phyloP scores from a whole-genome alignment of 2,797 vertebrate species.

The Chiloscyllium punctatum region DNA sequence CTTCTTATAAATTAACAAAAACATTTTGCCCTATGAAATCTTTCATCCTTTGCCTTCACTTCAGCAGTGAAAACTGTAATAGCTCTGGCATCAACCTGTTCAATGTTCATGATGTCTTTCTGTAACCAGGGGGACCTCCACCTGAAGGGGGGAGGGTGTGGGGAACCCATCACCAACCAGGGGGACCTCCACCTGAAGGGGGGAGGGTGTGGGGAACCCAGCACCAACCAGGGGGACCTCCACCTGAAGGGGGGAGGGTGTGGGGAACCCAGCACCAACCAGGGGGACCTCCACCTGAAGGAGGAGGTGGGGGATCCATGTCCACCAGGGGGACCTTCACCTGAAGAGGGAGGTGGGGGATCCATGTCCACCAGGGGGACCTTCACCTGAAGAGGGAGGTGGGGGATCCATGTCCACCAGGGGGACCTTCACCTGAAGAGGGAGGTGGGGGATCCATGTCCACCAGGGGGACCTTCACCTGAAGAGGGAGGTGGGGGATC shows the following conservation, averaged over 20 bases:
- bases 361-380: too few relatives aligned
- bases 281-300: not conserved
- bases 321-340: too few relatives aligned
- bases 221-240: too few relatives aligned
- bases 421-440: not conserved
- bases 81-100: not conserved
- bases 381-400: too few relatives aligned
- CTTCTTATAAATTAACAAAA: not conserved
- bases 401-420: conserved; percentile 14
- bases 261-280: conserved; percentile 14
- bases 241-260: too few relatives aligned
- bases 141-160: too few relatives aligned
- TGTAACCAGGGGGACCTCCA: not conserved
- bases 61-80: not conserved
- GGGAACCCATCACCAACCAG: not conserved
- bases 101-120: not conserved
- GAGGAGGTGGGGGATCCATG: too few relatives aligned
- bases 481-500: too few relatives aligned
- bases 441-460: conserved; percentile 15
- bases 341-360: not conserved
- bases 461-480: too few relatives aligned
- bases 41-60: too few relatives aligned
- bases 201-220: conserved; percentile 20
- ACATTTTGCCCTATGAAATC: not conserved
- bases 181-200: too few relatives aligned